Percentiles rank a stretch among this genome's conserved stretches.
These are phyloP conservation scores for Epistrophella euchroma DNA, from an alignment of 2,888 invertebrate genomes.

Conservation along the genomic window DNA sequence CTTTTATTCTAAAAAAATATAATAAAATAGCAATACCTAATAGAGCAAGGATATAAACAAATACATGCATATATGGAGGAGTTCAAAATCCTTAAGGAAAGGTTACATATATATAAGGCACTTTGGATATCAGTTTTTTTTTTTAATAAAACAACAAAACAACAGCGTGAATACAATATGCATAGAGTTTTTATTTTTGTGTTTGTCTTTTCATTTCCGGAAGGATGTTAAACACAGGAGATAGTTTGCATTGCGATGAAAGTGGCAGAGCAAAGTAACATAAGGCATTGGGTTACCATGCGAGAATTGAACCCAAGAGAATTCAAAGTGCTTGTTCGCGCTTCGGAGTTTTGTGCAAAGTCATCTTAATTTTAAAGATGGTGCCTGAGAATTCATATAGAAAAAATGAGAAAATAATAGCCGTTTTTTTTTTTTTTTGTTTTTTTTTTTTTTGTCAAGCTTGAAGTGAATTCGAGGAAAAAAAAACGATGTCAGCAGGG, in stretches of 20 bases:
- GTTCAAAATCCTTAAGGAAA: slow-evolving; percentile 20
- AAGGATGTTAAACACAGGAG: slow-evolving; percentile 42
- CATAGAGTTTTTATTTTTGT: slow-evolving; percentile 24
- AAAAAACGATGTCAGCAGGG: too few species aligned
- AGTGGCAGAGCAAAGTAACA: slow-evolving; percentile 29
- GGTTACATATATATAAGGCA: slow-evolving; percentile 4
- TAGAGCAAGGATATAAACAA: not conserved
- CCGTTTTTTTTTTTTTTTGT: too few species aligned
- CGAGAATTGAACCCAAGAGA: slow-evolving; percentile 9
- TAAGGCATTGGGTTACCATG: not conserved
- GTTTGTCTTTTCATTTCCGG: slow-evolving; percentile 46
- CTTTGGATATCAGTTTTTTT: slow-evolving; percentile 25
- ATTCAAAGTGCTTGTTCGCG: not conserved
- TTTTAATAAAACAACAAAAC: slow-evolving; percentile 12
- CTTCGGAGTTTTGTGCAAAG: too few species aligned
- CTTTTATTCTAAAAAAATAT: slow-evolving; percentile 42
- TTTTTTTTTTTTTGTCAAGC: too few species aligned
- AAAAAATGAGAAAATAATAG: too few species aligned
- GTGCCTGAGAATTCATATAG: too few species aligned
- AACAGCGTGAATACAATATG: slow-evolving; percentile 27
- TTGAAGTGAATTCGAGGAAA: too few species aligned
- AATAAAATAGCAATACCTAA: not conserved
- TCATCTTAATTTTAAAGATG: too few species aligned
- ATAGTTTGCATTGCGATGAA: slow-evolving; percentile 37
- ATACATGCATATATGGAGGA: not conserved